Base-by-base conservation (phyloP, 2,888 invertebrate genomes). In the Megalurothrips usitatus region DNA sequence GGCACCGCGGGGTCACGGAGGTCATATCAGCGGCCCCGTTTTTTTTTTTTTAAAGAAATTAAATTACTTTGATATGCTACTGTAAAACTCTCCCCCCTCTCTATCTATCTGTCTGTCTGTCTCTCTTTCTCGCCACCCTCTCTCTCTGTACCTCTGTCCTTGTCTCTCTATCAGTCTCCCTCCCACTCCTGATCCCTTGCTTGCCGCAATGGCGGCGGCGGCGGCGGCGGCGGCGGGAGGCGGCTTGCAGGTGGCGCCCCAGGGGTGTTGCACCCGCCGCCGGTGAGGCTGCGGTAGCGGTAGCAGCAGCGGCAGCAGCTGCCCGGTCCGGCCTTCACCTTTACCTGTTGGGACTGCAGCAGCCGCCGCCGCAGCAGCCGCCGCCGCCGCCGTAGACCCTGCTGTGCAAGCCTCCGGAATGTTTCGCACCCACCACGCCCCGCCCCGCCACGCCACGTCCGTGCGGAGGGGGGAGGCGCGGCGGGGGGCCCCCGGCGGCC, bases 91-190 rank as follows among this genome's bases (percentile, higher is more conserved):
- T n/a, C n/a, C 81, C 34, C 2, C 47, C 78, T 80, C 81, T 80
- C 43, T 48, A 6, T 80, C 81, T 80, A 3, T 48, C 34, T 80
- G 79, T 80, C 78, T 78, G 8, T 80, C 81, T 80, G 34, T 78
- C 78, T 80, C 80, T 80, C 78, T 78, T 78, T 80, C 81, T 78
- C 52, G 2, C 81, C 49, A 49, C 49, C 10, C 49, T 49, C 49
- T 49, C 49, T 49, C 49, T 49, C 49, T 49, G 10, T 49, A 9
- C 49, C 9, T 11, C 49, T 49, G 10, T 49, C 49, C 49, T 49
- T 12, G 49, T 49, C 49, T 49, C 49, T 49, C 12, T 49, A 11
- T 12, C 49, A 49, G 49, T 12, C 49, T 49, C 49, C 12, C 49
- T 49, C 49, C 12, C 49, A 12, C 49, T 49, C 49, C 10, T 49